These are phyloP conservation scores for Serinus canaria DNA, from an alignment of 2,113 vertebrate species.

Conservation along the genomic window DNA sequence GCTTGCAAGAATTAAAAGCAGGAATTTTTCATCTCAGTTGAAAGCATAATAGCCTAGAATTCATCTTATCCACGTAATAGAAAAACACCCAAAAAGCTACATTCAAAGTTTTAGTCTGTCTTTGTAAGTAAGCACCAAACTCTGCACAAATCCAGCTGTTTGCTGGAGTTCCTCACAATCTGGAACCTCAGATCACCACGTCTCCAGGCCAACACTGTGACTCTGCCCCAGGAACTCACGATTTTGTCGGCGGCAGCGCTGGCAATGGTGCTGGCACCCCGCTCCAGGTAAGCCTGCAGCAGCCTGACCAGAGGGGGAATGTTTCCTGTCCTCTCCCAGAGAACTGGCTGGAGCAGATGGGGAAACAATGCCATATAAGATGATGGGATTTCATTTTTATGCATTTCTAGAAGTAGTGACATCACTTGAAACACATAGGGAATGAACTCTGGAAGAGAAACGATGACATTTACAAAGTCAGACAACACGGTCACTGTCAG, in stretches of 20 bases:
- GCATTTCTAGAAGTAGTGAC: constrained; percentile 97
- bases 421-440: constrained; percentile 99
- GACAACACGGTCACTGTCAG: background rate
- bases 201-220: background rate
- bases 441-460: constrained; percentile 87
- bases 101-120: no score
- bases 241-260: constrained; percentile 90
- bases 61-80: fast-evolving
- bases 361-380: constrained; percentile 97
- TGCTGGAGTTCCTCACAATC: background rate
- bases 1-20: background rate
- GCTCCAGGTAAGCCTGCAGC: constrained; percentile 92
- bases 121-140: fast-evolving
- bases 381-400: constrained; percentile 87
- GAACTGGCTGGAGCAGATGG: constrained; percentile 91
- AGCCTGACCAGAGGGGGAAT: constrained; percentile 95
- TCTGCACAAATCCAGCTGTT: background rate
- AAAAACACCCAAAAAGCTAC: background rate
- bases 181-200: background rate
- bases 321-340: constrained; percentile 96
- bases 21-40: background rate
- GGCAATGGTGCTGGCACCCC: constrained; percentile 86
- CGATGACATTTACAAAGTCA: background rate
- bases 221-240: constrained; percentile 72
- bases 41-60: background rate